Percentiles rank a stretch among this genome's conserved stretches.
Evolutionary conservation across 2,888 invertebrate species (phyloP).

Genomic region (Penaeus monodon): DNA sequence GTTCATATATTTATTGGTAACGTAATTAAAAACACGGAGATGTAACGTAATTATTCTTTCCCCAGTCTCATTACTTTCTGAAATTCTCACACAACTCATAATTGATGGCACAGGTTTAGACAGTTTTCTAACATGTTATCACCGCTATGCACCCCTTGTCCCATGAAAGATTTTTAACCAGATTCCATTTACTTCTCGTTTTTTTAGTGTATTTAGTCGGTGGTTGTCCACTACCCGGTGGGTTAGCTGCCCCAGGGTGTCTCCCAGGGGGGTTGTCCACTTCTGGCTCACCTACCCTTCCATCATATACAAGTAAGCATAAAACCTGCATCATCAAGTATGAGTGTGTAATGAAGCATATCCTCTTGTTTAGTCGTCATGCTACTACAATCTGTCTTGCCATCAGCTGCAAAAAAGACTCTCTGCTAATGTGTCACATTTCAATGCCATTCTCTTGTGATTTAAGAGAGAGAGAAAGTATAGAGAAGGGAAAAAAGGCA

Average conservation of each 20-base stretch:
- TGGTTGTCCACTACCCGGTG: conserved; percentile 54
- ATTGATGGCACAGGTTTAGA: background rate
- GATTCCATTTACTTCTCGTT: conserved; percentile 42
- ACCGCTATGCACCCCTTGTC: background rate
- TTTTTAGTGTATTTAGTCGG: conserved; percentile 60
- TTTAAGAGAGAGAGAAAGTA: no score
- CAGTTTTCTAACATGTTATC: background rate
- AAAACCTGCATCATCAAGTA: background rate
- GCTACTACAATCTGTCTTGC: background rate
- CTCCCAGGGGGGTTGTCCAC: conserved; percentile 55
- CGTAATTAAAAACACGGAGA: no score
- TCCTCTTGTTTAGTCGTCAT: no score
- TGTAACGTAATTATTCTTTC: no score
- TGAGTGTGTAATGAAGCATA: no score
- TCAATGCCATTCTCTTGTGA: no score
- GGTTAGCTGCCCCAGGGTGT: conserved; percentile 34
- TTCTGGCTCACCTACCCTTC: conserved; percentile 57
- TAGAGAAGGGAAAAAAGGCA: background rate
- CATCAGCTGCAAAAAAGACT: no score
- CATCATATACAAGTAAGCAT: conserved; percentile 57
- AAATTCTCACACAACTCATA: no score
- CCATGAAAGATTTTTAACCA: conserved; percentile 29
- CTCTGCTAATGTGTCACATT: no score
- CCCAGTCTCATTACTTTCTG: no score
- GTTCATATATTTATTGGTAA: no score